These are phyloP conservation scores for Caenorhabditis panamensis DNA, from an alignment of 2,888 invertebrate species.

Conservation along the genomic window DNA sequence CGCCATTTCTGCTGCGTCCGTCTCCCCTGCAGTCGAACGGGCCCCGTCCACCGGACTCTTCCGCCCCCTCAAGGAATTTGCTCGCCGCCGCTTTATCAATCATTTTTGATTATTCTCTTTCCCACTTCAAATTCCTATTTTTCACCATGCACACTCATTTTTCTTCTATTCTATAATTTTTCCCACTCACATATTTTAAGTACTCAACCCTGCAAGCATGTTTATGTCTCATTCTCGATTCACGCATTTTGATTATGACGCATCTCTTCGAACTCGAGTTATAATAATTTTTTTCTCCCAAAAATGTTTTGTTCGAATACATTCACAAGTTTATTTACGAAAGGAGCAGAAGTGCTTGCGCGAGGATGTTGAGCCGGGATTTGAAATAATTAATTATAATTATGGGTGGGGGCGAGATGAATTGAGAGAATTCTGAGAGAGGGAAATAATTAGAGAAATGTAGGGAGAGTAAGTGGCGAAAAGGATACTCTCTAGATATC, in stretches of 20 bases:
- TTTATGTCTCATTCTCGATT: not conserved
- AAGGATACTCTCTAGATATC: slow-evolving; percentile 29
- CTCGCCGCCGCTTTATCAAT: slow-evolving; percentile 55
- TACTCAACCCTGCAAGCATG: not conserved
- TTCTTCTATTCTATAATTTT: not conserved
- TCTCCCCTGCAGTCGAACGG: slow-evolving; percentile 40
- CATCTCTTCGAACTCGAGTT: not conserved
- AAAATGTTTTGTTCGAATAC: not conserved
- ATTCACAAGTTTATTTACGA: slow-evolving; percentile 13
- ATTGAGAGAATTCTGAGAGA: slow-evolving; percentile 9
- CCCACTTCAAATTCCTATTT: not conserved
- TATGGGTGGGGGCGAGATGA: slow-evolving; percentile 35
- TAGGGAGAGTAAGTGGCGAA: not conserved
- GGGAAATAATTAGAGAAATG: not conserved
- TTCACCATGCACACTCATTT: not conserved
- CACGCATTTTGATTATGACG: not conserved
- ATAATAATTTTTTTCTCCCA: no score
- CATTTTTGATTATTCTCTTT: slow-evolving; percentile 18
- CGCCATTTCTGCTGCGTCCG: slow-evolving; percentile 21
- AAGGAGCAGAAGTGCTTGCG: not conserved
- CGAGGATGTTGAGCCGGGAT: slow-evolving; percentile 9
- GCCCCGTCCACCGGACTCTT: slow-evolving; percentile 48
- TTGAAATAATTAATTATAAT: slow-evolving; percentile 28
- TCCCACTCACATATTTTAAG: not conserved
- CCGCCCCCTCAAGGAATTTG: slow-evolving; percentile 58